These are phyloP conservation scores for Dolichotis patagonum DNA, from an alignment of 2,113 vertebrate species.

Conservation along the genomic window DNA sequence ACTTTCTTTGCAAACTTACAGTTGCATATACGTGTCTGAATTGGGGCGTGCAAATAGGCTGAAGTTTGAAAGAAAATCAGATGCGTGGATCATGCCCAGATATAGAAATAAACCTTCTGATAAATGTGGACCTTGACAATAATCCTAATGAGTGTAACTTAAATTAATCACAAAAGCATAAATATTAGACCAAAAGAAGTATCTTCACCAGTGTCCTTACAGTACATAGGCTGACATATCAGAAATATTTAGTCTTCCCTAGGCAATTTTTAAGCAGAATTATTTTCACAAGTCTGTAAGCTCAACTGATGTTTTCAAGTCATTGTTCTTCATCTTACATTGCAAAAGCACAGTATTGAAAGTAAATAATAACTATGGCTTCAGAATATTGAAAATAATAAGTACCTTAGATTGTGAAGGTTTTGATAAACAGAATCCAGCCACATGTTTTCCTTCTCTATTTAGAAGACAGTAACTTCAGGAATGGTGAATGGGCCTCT, in stretches of 20 bases:
- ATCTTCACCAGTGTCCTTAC: neutral
- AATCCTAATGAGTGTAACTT: neutral
- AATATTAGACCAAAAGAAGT: neutral
- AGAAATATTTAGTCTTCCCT: constrained; percentile 18
- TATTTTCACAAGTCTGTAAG: neutral
- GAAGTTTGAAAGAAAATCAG: neutral
- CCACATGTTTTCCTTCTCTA: neutral
- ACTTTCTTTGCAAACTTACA: neutral
- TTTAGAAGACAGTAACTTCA: neutral
- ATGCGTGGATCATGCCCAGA: neutral
- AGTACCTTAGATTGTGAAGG: neutral
- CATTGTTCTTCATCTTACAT: neutral
- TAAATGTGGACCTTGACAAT: neutral
- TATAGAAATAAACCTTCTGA: neutral
- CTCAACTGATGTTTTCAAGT: neutral
- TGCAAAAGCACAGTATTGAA: neutral
- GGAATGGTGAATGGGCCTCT: rapidly evolving
- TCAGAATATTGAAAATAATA: neutral
- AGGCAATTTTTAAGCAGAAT: neutral
- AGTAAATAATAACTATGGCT: neutral
- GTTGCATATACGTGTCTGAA: neutral
- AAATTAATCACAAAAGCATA: neutral
- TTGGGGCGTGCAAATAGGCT: neutral
- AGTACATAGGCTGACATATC: neutral
- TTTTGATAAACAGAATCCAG: neutral